Percentiles rank a stretch among this genome's conserved stretches.
Conservation (phyloP, 2,797 vertebrate genomes). For the Pipistrellus kuhlii region DNA sequence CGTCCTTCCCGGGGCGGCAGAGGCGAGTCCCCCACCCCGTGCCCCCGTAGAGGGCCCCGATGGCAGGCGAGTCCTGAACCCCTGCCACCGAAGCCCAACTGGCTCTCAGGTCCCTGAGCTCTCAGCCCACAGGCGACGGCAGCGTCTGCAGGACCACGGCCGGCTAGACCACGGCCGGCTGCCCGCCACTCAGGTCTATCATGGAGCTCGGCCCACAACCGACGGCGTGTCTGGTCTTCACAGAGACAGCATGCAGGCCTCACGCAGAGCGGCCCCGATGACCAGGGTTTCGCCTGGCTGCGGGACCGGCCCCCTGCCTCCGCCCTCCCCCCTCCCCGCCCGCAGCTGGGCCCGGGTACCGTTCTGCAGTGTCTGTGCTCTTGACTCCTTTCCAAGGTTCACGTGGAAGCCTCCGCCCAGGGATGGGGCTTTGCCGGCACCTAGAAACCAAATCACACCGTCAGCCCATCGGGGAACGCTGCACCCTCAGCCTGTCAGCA, state of each 20-base stretch:
- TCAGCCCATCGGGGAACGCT: not conserved
- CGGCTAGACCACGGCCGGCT: not conserved
- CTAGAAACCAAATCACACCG: slow-evolving; percentile 81
- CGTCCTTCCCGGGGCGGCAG: too few species aligned
- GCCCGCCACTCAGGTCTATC: not conserved
- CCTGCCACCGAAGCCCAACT: fast-evolving
- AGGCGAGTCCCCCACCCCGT: too few species aligned
- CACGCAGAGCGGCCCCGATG: not conserved
- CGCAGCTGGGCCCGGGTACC: slow-evolving; percentile 84
- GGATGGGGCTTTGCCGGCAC: slow-evolving; percentile 93
- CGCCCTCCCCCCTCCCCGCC: fast-evolving
- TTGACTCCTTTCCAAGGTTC: slow-evolving; percentile 95
- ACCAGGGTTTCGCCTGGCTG: not conserved
- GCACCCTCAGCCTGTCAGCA: not conserved
- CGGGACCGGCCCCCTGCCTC: fast-evolving
- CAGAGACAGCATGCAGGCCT: not conserved
- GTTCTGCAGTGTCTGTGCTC: slow-evolving; percentile 95
- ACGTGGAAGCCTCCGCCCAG: slow-evolving; percentile 95
- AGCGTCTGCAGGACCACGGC: not conserved
- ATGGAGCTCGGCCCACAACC: not conserved
- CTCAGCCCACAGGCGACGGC: not conserved
- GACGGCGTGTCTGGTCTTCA: not conserved
- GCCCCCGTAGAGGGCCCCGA: too few species aligned
- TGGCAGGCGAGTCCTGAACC: too few species aligned
- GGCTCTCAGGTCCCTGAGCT: not conserved